A percentile compares a stretch with the other conserved stretches of the same genome.
These are phyloP conservation scores for Rhinichthys osculus DNA, from an alignment of 2,797 vertebrate species.

Conservation along the genomic window DNA sequence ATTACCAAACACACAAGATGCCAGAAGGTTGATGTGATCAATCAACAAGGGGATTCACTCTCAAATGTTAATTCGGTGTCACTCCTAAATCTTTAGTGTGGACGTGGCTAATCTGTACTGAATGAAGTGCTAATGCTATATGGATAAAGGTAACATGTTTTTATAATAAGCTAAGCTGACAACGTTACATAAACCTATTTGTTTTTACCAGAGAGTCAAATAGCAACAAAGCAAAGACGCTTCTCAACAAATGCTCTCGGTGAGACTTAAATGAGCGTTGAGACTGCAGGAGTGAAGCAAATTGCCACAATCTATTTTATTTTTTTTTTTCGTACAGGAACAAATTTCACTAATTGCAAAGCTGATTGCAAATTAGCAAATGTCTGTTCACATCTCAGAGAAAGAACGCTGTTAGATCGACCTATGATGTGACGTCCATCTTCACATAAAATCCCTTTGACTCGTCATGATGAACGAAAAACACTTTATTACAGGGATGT, in stretches of 20 bases:
- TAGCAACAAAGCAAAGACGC: neutral
- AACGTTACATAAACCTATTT: neutral
- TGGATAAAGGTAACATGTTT: neutral
- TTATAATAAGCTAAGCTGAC: neutral
- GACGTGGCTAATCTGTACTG: neutral
- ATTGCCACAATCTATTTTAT: conserved; percentile 49
- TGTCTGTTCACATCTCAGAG: conserved; percentile 55
- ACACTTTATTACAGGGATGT: neutral
- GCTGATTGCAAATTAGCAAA: conserved; percentile 63
- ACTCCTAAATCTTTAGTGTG: neutral
- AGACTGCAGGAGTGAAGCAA: conserved; percentile 19
- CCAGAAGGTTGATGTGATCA: neutral
- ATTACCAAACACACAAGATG: neutral
- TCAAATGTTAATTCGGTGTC: neutral
- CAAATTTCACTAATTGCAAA: conserved; percentile 61
- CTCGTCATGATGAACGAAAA: neutral
- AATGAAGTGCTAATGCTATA: neutral
- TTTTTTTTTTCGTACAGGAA: conserved; percentile 48
- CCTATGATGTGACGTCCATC: neutral
- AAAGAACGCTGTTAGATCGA: neutral
- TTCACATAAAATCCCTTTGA: neutral
- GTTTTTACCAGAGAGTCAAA: neutral
- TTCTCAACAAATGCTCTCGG: neutral
- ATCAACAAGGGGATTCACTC: neutral
- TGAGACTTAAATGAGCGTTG: neutral